Percentiles rank a stretch among this genome's conserved stretches.
Evolutionary conservation across 2,113 vertebrate genomes (phyloP).

Genomic region (Eurystomus gularis): DNA sequence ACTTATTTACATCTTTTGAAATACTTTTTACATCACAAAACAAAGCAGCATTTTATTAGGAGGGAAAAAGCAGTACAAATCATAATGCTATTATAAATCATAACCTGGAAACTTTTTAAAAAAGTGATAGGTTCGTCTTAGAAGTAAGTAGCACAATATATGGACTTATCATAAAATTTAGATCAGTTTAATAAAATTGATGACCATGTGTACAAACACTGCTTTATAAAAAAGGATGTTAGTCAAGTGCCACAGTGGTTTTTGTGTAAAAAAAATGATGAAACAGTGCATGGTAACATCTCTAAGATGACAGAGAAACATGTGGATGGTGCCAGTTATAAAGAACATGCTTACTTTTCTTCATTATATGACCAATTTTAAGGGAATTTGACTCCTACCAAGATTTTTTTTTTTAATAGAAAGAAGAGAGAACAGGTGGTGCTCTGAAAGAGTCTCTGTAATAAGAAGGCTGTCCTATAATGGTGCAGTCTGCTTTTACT

Average conservation of each 20-base stretch:
- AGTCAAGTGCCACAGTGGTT: conserved; percentile 21
- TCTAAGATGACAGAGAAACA: background rate
- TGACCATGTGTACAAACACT: conserved; percentile 51
- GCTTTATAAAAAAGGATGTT: conserved; percentile 35
- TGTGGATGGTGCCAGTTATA: background rate
- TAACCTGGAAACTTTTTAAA: conserved; percentile 14
- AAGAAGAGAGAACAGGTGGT: background rate
- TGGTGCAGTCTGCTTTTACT: background rate
- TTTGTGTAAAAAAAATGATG: conserved; percentile 47
- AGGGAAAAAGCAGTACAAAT: conserved; percentile 24
- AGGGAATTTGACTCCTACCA: background rate
- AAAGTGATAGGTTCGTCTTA: background rate
- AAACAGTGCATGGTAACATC: background rate
- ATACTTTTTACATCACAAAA: conserved; percentile 46
- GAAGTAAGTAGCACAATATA: background rate
- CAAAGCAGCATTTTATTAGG: conserved; percentile 10
- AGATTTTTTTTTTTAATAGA: background rate
- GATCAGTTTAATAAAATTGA: conserved; percentile 41
- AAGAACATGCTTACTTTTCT: background rate
- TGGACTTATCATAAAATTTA: conserved; percentile 44
- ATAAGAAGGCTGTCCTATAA: background rate
- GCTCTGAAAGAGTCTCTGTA: background rate
- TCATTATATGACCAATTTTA: background rate
- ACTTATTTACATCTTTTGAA: conserved; percentile 50
- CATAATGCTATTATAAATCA: background rate